These are phyloP conservation scores for Caenorhabditis sp. DNA, from an alignment of 2,888 invertebrate species.

Conservation along the genomic window DNA sequence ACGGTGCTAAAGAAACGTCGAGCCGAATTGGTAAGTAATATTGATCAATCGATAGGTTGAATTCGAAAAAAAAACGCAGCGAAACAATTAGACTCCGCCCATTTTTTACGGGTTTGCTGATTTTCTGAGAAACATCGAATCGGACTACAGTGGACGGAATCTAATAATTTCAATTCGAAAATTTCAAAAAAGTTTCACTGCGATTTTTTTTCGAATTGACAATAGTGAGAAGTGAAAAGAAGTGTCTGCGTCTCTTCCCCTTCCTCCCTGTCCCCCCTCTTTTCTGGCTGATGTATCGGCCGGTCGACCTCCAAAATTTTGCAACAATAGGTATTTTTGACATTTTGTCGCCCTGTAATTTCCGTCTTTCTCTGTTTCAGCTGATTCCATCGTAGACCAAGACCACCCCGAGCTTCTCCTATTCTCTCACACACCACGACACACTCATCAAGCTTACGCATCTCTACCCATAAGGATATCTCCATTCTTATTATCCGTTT, in stretches of 20 bases:
- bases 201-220: too few species aligned
- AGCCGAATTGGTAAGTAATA: constrained; percentile 58
- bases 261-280: neutral
- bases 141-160: too few species aligned
- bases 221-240: constrained; percentile 35
- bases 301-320: neutral
- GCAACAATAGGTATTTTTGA: neutral
- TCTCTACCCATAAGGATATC: neutral
- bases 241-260: constrained; percentile 18
- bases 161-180: too few species aligned
- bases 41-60: too few species aligned
- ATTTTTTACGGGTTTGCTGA: too few species aligned
- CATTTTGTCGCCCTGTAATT: neutral
- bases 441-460: constrained; percentile 3
- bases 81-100: too few species aligned
- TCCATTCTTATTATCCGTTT: neutral
- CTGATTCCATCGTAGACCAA: constrained; percentile 18
- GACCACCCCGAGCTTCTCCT: neutral
- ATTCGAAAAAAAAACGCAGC: too few species aligned
- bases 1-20: constrained; percentile 54
- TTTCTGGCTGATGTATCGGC: neutral
- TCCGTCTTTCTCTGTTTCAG: constrained; percentile 24
- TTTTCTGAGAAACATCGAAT: too few species aligned
- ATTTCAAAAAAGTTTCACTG: too few species aligned
- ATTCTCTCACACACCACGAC: neutral